Evolutionary conservation across 2,113 vertebrate species (phyloP).

Genomic region (Syngnathoides biaculeatus): DNA sequence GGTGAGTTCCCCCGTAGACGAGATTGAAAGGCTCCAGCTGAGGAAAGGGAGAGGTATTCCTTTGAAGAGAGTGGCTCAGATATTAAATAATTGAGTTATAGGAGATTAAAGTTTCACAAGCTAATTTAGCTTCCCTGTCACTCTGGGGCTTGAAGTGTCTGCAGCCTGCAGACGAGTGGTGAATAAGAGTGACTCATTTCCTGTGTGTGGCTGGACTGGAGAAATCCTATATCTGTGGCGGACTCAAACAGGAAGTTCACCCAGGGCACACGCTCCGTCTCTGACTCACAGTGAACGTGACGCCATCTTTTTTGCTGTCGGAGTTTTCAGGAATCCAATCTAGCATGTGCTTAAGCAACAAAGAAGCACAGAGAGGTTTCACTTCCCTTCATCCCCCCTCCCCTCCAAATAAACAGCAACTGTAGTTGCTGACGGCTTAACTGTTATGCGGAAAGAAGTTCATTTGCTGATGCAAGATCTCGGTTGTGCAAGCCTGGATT

Average conservation of each 20-base stretch:
- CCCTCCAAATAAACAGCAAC: constrained; percentile 36
- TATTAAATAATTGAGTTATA: constrained; percentile 76
- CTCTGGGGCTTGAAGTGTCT: constrained; percentile 52
- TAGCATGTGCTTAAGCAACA: constrained; percentile 51
- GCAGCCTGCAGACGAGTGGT: constrained; percentile 57
- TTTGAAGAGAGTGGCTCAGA: constrained; percentile 69
- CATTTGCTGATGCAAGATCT: constrained; percentile 62
- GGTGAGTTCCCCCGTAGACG: constrained; percentile 52
- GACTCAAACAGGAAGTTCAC: constrained; percentile 69
- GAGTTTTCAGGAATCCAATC: constrained; percentile 66
- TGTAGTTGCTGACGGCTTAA: constrained; percentile 56
- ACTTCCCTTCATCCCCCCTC: constrained; percentile 39
- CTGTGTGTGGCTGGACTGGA: constrained; percentile 61
- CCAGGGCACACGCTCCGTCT: constrained; percentile 56
- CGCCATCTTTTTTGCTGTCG: constrained; percentile 60
- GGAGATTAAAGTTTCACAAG: constrained; percentile 76
- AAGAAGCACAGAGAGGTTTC: constrained; percentile 49
- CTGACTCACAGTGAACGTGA: constrained; percentile 62
- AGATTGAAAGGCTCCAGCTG: constrained; percentile 56
- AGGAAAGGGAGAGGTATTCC: constrained; percentile 56
- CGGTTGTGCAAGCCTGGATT: constrained; percentile 61
- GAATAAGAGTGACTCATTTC: constrained; percentile 69
- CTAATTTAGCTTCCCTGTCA: constrained; percentile 67
- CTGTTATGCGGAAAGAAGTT: constrained; percentile 54
- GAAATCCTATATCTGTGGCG: constrained; percentile 70